Base-by-base conservation (phyloP, 2,113 vertebrate genomes). In the Terrapene triunguis region DNA sequence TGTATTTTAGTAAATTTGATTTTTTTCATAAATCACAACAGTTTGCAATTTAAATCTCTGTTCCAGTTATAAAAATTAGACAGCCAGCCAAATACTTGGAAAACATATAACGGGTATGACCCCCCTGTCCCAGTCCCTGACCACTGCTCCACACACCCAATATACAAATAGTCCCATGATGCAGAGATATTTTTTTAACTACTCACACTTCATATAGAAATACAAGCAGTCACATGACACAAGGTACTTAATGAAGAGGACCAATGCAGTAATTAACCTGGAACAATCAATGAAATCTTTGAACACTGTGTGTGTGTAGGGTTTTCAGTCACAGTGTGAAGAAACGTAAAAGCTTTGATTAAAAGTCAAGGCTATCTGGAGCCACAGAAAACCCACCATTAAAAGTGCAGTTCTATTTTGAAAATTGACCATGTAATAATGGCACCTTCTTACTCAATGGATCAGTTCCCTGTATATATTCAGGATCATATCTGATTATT, bases 21-120 rank as follows among this genome's bases (percentile, higher is more conserved):
- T 79, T 78, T 88, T 87, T 76, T 13, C 19, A 54, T 65, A 0
- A 87, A 44, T 85, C 3, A 3, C 42, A 89, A 85, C 59, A 65
- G n/a, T 50, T 76, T 21, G 82, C 87, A 96, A 93, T 12, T 85
- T 32, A 94, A 72, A 85, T 35, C 55, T 80, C 24, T 83, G 81
- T 86, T 92, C 94, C 48, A 82, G 80, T 89, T 94, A 53, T 76
- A 90, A 89, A 94, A 94, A 94, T 97, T 84, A 94, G 54, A 81
- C 50, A 93, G 83, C 90, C 84, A 92, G n/a, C 82, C 50, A 86
- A 86, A 93, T 47, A 88, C 10, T 14, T 0, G 0, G 47, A 81
- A 92, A 93, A 92, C 54, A 74, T 2, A 55, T 44, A 79, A 93
- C 86, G 50, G 51, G 5, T n/a, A 11, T 50, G 50, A 90, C 3